Evolutionary conservation across 2,888 invertebrate species (phyloP).

Genomic region (Ornithoptera alexandrae): DNA sequence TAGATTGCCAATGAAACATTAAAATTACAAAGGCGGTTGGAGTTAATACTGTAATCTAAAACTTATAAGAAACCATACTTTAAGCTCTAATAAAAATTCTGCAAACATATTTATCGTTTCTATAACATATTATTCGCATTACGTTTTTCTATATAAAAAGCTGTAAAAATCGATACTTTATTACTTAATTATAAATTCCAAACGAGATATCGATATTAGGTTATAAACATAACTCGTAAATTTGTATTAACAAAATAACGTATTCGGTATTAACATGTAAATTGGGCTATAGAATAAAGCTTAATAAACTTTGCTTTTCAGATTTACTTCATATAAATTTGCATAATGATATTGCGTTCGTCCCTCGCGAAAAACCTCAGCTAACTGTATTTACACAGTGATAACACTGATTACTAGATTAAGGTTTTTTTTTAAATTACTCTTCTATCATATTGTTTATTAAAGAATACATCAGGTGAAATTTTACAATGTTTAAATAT

Average conservation of each 20-base stretch:
- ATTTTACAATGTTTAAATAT: not conserved
- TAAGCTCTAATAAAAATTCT: no score
- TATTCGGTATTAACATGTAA: conserved; percentile 19
- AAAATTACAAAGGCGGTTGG: no score
- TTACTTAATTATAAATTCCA: not conserved
- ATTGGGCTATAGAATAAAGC: conserved; percentile 19
- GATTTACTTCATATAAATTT: conserved; percentile 23
- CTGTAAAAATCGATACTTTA: not conserved
- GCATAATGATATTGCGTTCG: conserved; percentile 24
- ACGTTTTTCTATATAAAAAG: not conserved
- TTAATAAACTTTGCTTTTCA: conserved; percentile 23
- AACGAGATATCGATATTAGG: not conserved
- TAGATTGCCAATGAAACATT: no score
- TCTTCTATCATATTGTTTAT: not conserved
- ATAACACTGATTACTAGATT: conserved; percentile 8
- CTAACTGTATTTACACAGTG: conserved; percentile 11
- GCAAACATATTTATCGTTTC: no score
- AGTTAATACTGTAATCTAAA: no score
- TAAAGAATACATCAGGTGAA: not conserved
- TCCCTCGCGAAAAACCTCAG: conserved; percentile 17
- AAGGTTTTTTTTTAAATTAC: conserved; percentile 1
- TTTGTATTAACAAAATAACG: not conserved
- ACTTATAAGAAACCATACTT: no score
- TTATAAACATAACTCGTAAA: not conserved
- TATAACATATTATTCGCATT: no score